Evolutionary conservation across 2,113 vertebrate species (phyloP), one percentile per base, ranked within the genome.

Genomic region (Pholis gunnellus): DNA sequence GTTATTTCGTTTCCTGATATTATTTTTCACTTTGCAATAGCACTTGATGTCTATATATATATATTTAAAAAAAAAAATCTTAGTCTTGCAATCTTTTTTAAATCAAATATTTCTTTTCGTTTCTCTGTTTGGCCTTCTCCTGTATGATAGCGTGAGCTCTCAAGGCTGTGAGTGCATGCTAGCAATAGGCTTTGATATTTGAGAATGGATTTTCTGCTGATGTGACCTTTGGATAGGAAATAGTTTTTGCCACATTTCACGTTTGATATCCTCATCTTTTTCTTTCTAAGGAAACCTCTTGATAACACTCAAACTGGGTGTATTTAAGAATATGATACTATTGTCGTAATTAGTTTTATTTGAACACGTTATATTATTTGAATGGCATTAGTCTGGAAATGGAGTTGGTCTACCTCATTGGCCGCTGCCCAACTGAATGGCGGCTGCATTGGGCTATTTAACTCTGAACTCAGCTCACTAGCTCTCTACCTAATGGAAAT

Each of bases 201-300:
- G 57, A 88, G 66, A 87, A 87, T 79, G 61, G 79, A 77, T 85
- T 85, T 78, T 50, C 56, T 85, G 75, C 42, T 83, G 79, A 76
- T 82, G 25, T 91, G 89, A 91, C 87, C 86, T 93, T 93, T 91
- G 77, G 77, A 87, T 80, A 48, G 36, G 75, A 89, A 87, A 85
- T 81, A 8, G 70, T 79, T 40, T 52, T 85, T 78, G 44, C 48
- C 59, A 70, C n/a, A 79, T 87, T 64, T 91, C 78, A 74, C 91
- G 82, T 88, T 90, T 88, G 83, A 89, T 84, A 87, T 82, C 27
- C 11, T 88, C 40, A 67, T 86, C 22, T 40, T 40, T n/a, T 65
- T 3, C 22, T 66, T 65, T 66, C 25, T 44, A 48, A 17, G 7
- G 22, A 76, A 50, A 25, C 34, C 18, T 36, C 22, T 65, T 48